Evolutionary conservation across 2,888 invertebrate species (phyloP), one percentile per base, ranked within the genome.

Genomic region (Limnephilus rhombicus): DNA sequence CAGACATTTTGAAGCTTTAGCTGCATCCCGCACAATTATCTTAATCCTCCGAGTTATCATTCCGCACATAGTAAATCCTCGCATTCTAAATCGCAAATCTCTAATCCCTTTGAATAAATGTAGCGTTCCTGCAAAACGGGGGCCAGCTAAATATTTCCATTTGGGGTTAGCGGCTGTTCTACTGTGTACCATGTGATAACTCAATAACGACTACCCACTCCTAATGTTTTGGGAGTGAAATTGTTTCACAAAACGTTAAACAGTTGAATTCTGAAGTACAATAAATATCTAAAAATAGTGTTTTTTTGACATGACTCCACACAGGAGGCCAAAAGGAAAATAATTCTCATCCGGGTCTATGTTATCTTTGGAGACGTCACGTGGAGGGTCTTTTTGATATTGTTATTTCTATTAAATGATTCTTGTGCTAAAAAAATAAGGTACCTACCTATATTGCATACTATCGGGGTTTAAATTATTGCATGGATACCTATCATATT

Each of bases 41-140:
- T n/a, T 9, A 31, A 68, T 15, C 37, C 24, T 34, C 34, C 24
- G 45, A 29, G 86, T 45, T 24, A 15, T 13, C 45, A n/a, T 86
- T 41, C 37, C 13, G 24, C 86, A 24, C 86, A 45, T 45, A 41
- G 86, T 49, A 86, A 86, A 86, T 86, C 86, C 86, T 86, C 45
- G 86, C 86, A 86, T 86, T 45, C 86, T 45, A 45, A 86, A 86
- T 83, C 34, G 34, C 82, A 34, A 82, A 82, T 34, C 29, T 82
- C 82, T 83, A 83, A 31, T 83, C 82, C 34, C 34, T 83, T 31
- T 83, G 82, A 83, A 83, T 37, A 34, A 83, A 31, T 83, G 11
- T 37, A 34, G 82, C 15, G 18, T 15, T 34, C 34, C 82, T 83
- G 82, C 31, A 31, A 34, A 83, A 83, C 82, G 82, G 31, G 18